Evolutionary conservation across 37 sponge, comb jelly and placozoan genomes (phyloP).

Genomic region (Hexactinellida sp.): DNA sequence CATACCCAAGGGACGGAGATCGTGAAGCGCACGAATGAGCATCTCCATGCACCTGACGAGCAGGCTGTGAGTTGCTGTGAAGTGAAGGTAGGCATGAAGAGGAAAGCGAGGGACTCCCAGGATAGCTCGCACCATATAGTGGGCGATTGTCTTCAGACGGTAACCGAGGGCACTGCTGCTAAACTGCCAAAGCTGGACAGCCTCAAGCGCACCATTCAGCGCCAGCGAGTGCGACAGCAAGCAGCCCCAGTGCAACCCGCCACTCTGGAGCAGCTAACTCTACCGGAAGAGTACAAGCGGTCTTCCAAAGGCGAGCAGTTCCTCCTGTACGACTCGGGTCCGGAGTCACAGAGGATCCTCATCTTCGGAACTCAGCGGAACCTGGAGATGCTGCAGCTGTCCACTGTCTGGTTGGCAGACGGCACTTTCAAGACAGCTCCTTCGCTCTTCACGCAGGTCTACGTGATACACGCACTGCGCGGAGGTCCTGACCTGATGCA

Average conservation of each 20-base stretch:
- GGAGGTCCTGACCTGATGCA: neutral
- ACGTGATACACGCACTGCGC: neutral
- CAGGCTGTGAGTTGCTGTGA: neutral
- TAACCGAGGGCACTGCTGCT: neutral
- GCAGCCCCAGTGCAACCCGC: neutral
- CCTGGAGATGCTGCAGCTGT: neutral
- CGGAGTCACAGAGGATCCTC: neutral
- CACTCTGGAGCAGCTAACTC: neutral
- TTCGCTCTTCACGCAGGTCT: neutral
- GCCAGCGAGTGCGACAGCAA: neutral
- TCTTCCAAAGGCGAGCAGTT: neutral
- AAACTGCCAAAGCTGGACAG: neutral
- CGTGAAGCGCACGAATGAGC: neutral
- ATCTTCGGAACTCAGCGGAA: neutral
- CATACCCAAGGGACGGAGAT: neutral
- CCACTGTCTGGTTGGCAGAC: neutral
- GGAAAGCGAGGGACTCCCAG: neutral
- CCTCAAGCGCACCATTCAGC: neutral
- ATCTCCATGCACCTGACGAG: neutral
- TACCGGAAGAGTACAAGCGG: neutral
- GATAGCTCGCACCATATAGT: neutral
- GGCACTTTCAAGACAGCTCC: neutral
- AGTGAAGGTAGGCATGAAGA: constrained; percentile 4
- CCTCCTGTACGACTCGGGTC: neutral
- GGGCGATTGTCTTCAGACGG: neutral